Conservation (phyloP, 2,888 invertebrate genomes). For the Philhelius pedissequus region DNA sequence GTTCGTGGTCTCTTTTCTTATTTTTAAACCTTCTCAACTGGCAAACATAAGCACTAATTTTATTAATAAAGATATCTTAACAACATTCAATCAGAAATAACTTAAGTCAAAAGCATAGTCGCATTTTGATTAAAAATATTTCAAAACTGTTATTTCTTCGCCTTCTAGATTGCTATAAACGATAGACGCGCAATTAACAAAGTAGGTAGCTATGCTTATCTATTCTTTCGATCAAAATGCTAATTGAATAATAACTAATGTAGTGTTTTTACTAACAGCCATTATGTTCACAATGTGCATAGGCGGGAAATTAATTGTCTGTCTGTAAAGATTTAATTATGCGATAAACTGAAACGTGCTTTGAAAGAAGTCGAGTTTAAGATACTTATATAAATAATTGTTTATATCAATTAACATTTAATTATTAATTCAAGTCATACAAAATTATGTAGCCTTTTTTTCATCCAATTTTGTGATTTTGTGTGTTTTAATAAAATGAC, state of each 20-base stretch:
- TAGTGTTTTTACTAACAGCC: background rate
- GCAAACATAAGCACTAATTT: too few species aligned
- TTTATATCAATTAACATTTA: too few species aligned
- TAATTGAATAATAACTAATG: background rate
- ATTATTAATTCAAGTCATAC: too few species aligned
- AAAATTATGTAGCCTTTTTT: too few species aligned
- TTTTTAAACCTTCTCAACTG: too few species aligned
- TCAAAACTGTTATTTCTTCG: background rate
- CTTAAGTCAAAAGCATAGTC: too few species aligned
- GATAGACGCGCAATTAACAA: background rate
- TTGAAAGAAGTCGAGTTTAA: background rate
- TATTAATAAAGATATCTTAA: too few species aligned
- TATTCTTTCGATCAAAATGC: background rate
- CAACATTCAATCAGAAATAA: too few species aligned
- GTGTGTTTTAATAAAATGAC: too few species aligned
- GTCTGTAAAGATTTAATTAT: background rate
- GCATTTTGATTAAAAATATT: background rate
- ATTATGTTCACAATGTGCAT: background rate
- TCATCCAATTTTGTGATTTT: too few species aligned
- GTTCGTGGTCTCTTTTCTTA: too few species aligned
- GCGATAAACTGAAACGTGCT: background rate
- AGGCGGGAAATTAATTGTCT: background rate
- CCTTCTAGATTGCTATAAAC: background rate
- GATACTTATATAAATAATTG: too few species aligned
- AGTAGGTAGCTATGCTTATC: background rate